Evolutionary conservation across 2,797 vertebrate species (phyloP), one percentile per base, ranked within the genome.

Genomic region (Corythornis leucogaster): DNA sequence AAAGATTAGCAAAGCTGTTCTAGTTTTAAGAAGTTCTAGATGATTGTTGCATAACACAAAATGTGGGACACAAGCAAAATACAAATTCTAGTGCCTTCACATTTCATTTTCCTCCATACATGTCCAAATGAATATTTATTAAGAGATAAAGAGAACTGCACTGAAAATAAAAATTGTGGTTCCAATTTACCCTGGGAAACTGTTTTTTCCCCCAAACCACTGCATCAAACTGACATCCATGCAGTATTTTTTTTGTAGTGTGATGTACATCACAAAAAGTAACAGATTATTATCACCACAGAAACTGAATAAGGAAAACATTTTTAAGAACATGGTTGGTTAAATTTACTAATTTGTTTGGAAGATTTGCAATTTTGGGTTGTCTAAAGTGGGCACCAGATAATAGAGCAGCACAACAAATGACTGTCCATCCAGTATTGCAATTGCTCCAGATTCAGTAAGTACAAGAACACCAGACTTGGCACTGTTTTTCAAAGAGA

Each of bases 321-420:
- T 91, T 87, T 77, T 70, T 66, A 71, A 70, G 31, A 81, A 55
- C 24, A 48, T 53, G 57, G 24, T 43, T 88, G 63, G 68, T 90
- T 82, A 62, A n/a, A 64, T 79, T 92, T 78, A 89, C 67, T 76
- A 50, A 66, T 67, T 79, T 63, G 69, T 95, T 93, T 90, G 80
- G 81, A 88, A 57, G 51, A 59, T 28, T 68, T 78, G 58, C 62
- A 80, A 46, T 94, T 87, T 62, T 24, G 66, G 74, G 48, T 89
- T 88, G 61, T 83, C 64, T 64, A 50, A 80, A 81, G 50, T 50
- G 64, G 57, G 33, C 64, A 68, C 50, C 40, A 91, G 95, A 83
- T 93, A 84, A 83, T 81, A 89, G 87, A 77, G 63, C 35, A 57
- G 61, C 16, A 24, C 42, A 70, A 30, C 25, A 35, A 54, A 40